Conservation (phyloP, 1,140 invertebrate species). For the Lasioglossum albipes region DNA sequence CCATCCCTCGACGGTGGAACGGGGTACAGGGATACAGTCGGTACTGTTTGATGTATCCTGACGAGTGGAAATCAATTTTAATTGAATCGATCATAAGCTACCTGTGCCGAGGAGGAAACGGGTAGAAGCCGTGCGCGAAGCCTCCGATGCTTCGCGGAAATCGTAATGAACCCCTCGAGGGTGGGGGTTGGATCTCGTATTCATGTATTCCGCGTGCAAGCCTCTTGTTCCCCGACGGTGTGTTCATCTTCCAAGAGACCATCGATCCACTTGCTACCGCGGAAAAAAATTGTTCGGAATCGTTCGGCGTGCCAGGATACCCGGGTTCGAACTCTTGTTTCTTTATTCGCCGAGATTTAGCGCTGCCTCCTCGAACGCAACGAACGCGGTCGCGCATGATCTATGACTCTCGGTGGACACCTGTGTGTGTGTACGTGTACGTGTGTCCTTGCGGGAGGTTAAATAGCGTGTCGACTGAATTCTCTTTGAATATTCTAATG, state of each 20-base stretch:
- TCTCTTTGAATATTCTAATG: too few species aligned
- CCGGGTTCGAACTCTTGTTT: too few species aligned
- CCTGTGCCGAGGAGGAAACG: background rate
- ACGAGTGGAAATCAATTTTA: constrained; percentile 56
- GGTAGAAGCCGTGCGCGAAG: too few species aligned
- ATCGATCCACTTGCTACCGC: constrained; percentile 28
- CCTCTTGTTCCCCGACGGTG: background rate
- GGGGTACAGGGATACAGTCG: background rate
- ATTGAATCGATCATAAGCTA: constrained; percentile 57
- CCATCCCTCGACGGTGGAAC: background rate
- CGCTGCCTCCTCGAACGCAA: too few species aligned
- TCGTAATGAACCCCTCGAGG: constrained; percentile 11
- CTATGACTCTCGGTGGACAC: background rate
- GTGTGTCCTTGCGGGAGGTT: background rate
- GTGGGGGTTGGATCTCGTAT: constrained; percentile 11
- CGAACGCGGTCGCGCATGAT: too few species aligned
- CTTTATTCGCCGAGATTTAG: too few species aligned
- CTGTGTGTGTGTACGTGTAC: background rate
- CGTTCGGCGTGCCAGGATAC: background rate
- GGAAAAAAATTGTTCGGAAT: background rate
- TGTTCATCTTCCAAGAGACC: constrained; percentile 24
- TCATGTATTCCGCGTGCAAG: constrained; percentile 40
- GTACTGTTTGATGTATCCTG: constrained; percentile 57
- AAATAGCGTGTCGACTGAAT: too few species aligned
- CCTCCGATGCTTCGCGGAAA: background rate